A percentile compares a stretch with the other conserved stretches of the same genome.
Evolutionary conservation across 2,113 vertebrate genomes (phyloP).

Genomic region (Climacteris rufus): DNA sequence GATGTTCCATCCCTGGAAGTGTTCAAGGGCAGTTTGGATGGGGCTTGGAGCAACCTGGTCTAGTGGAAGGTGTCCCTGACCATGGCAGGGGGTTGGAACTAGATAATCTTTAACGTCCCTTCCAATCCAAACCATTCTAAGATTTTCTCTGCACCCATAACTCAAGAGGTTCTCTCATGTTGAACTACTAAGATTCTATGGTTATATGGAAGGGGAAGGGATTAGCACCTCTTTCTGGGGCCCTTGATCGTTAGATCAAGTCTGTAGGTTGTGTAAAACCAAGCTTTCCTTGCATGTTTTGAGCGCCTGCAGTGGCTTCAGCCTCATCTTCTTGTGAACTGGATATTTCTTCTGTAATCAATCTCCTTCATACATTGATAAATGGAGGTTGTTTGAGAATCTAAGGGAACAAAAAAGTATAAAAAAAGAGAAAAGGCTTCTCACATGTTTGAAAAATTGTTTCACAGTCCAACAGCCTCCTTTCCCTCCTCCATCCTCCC

Average conservation of each 20-base stretch:
- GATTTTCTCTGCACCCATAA: neutral
- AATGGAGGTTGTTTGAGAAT: constrained; percentile 2
- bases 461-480: neutral
- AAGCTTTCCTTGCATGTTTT: neutral
- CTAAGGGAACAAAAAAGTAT: neutral
- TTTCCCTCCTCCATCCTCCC: neutral
- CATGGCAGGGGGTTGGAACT: neutral
- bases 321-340: neutral
- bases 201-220: neutral
- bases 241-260: neutral
- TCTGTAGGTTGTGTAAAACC: neutral
- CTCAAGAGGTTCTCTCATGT: too few species aligned
- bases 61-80: neutral
- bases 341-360: neutral
- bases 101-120: neutral
- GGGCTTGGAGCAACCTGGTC: neutral
- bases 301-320: neutral
- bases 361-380: neutral
- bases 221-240: neutral
- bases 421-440: neutral
- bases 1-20: neutral
- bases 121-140: neutral
- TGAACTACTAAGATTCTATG: neutral
- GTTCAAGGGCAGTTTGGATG: neutral
- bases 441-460: constrained; percentile 45